A percentile compares a stretch with the other conserved stretches of the same genome.
These are phyloP conservation scores for Meghimatium bilineatum DNA, from an alignment of 2,888 invertebrate genomes.

Conservation along the genomic window DNA sequence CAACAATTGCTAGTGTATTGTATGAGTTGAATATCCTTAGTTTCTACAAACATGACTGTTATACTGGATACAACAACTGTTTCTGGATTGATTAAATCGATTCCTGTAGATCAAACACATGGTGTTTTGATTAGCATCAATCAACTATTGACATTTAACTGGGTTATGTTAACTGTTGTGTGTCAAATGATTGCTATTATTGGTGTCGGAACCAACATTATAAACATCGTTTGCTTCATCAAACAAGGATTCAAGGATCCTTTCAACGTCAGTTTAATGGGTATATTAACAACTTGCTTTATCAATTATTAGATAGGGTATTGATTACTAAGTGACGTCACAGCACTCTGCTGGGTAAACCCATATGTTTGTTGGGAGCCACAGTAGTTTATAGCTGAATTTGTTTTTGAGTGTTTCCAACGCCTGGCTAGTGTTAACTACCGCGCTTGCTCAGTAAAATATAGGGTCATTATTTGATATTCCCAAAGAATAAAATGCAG, in stretches of 20 bases:
- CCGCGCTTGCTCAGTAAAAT: too few relatives aligned
- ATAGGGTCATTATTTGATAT: too few relatives aligned
- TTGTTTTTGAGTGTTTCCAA: neutral
- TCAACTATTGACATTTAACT: neutral
- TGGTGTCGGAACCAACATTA: neutral
- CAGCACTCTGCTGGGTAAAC: too few relatives aligned
- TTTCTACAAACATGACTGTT: too few relatives aligned
- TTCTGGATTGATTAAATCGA: too few relatives aligned
- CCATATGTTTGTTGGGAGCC: too few relatives aligned
- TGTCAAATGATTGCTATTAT: neutral
- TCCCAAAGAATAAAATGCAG: too few relatives aligned
- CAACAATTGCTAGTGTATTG: too few relatives aligned
- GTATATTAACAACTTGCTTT: neutral
- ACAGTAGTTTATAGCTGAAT: neutral
- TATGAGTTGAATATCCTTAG: too few relatives aligned
- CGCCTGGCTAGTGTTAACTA: neutral
- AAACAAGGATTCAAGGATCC: neutral
- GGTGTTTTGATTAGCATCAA: neutral
- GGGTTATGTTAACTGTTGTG: neutral
- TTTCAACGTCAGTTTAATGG: neutral
- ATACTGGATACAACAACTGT: too few relatives aligned
- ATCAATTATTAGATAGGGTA: neutral
- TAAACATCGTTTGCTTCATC: neutral
- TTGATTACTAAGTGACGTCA: neutral
- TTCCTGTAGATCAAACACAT: neutral